phyloP scores from a whole-genome alignment of 2,888 invertebrate genomes.

The Dynastes hyllus region DNA sequence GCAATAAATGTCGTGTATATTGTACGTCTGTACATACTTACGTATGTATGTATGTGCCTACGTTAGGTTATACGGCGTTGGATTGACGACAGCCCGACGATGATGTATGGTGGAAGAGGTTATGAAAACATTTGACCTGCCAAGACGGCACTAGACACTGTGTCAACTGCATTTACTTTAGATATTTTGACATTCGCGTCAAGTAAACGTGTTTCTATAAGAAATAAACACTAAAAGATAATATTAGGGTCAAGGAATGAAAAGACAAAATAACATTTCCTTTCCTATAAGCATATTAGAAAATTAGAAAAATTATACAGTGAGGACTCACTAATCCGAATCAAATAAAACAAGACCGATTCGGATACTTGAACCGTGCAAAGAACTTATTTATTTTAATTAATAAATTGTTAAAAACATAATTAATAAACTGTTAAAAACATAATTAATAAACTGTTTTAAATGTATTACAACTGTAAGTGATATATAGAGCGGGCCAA shows the following conservation, averaged over 20 bases:
- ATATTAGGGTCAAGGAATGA: too few relatives aligned
- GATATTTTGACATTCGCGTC: slow-evolving; percentile 7
- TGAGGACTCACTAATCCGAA: too few relatives aligned
- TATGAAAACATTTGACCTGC: slow-evolving; percentile 37
- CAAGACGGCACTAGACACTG: not conserved
- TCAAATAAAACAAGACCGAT: too few relatives aligned
- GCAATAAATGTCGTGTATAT: slow-evolving; percentile 38
- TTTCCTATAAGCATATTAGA: not conserved
- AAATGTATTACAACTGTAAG: too few relatives aligned
- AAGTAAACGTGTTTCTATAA: not conserved
- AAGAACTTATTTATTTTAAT: too few relatives aligned
- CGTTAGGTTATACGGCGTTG: not conserved
- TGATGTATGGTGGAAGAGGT: not conserved
- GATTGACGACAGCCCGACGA: slow-evolving; percentile 19
- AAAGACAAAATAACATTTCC: too few relatives aligned
- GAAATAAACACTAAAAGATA: not conserved
- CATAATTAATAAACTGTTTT: too few relatives aligned
- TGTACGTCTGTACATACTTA: not conserved
- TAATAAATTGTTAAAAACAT: too few relatives aligned
- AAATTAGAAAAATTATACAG: not conserved
- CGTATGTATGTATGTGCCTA: not conserved
- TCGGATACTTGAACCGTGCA: too few relatives aligned
- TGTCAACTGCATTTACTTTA: not conserved
- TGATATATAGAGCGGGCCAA: too few relatives aligned
- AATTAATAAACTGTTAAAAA: too few relatives aligned